phyloP scores from a whole-genome alignment of 1,140 invertebrate species.

The Rhyzopertha dominica region DNA sequence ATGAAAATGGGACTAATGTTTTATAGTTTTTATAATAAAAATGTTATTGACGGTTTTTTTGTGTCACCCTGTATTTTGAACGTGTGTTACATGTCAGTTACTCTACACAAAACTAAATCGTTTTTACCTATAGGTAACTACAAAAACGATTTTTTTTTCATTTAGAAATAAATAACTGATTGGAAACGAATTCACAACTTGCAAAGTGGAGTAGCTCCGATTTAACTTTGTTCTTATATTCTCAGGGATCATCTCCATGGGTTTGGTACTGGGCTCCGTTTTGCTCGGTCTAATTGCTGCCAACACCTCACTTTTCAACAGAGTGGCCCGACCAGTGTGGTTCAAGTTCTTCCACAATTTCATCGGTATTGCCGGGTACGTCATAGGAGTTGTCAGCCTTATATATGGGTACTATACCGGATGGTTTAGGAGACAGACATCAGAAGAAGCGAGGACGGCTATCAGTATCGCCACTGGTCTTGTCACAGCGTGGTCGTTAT shows the following conservation, averaged over 20 bases:
- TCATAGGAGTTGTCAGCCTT: slow-evolving; percentile 15
- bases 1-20: too few relatives aligned
- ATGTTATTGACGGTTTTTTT: too few relatives aligned
- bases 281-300: slow-evolving; percentile 15
- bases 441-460: neutral
- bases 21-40: too few relatives aligned
- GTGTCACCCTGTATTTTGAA: too few relatives aligned
- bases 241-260: too few relatives aligned
- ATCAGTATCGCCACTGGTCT: neutral
- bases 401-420: neutral
- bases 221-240: slow-evolving; percentile 9
- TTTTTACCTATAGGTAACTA: too few relatives aligned
- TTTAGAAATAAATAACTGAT: too few relatives aligned
- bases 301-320: slow-evolving; percentile 13
- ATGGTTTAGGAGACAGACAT: slow-evolving; percentile 3
- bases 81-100: too few relatives aligned
- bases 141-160: too few relatives aligned
- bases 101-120: too few relatives aligned
- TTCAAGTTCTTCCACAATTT: slow-evolving; percentile 21
- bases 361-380: slow-evolving; percentile 14
- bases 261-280: slow-evolving; percentile 12
- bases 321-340: slow-evolving; percentile 11
- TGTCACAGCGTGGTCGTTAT: slow-evolving; percentile 16
- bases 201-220: too few relatives aligned
- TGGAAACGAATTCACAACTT: too few relatives aligned